Percentiles rank a stretch among this genome's conserved stretches.
phyloP scores from a whole-genome alignment of 2,888 invertebrate genomes.

The Pseudoips prasinana region DNA sequence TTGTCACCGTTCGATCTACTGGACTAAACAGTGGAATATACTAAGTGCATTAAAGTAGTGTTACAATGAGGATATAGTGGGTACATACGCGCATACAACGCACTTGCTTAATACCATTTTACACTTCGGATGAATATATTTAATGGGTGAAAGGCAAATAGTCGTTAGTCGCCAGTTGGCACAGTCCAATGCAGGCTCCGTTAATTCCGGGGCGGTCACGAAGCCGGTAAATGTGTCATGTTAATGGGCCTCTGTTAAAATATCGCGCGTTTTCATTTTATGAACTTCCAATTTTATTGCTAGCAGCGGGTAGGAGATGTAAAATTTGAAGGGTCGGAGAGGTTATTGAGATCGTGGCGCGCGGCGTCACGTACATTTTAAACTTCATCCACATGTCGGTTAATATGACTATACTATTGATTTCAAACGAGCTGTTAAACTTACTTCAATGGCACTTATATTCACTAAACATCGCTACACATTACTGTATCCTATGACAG shows the following conservation, averaged over 20 bases:
- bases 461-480: too few species aligned
- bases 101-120: slow-evolving; percentile 25
- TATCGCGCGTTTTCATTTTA: slow-evolving; percentile 58
- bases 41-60: too few species aligned
- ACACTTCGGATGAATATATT: slow-evolving; percentile 37
- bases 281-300: slow-evolving; percentile 58
- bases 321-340: slow-evolving; percentile 7
- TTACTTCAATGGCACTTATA: too few species aligned
- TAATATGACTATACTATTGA: too few species aligned
- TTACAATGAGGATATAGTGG: slow-evolving; percentile 3
- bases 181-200: slow-evolving; percentile 49
- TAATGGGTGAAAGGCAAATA: slow-evolving; percentile 51
- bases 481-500: too few species aligned
- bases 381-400: too few species aligned
- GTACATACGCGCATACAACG: slow-evolving; percentile 9
- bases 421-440: too few species aligned
- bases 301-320: slow-evolving; percentile 30
- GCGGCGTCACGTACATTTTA: too few species aligned
- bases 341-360: too few species aligned
- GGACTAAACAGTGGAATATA: too few species aligned
- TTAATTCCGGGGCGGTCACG: slow-evolving; percentile 52
- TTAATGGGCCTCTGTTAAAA: slow-evolving; percentile 58
- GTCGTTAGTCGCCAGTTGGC: slow-evolving; percentile 55
- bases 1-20: too few species aligned
- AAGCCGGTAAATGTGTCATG: slow-evolving; percentile 62